phyloP scores from a whole-genome alignment of 1,140 invertebrate genomes.

The Drosophila dunni region DNA sequence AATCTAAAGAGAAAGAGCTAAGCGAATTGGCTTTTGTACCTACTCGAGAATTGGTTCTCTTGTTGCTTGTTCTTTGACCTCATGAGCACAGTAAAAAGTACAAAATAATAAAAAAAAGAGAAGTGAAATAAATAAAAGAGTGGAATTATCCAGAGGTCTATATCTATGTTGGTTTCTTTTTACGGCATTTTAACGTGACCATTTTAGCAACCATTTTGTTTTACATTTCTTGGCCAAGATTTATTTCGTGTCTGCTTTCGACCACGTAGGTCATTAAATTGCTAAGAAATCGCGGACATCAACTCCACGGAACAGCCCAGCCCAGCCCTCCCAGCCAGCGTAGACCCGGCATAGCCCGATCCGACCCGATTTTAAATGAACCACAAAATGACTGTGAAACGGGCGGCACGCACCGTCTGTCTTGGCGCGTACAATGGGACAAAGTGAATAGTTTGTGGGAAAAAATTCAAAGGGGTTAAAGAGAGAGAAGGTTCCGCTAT shows the following conservation, averaged over 20 bases:
- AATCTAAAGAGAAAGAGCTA: constrained; percentile 58
- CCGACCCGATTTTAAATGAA: constrained; percentile 64
- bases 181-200: constrained; percentile 77
- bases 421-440: constrained; percentile 46
- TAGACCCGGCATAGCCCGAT: neutral
- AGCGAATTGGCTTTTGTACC: constrained; percentile 54
- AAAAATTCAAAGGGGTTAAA: neutral
- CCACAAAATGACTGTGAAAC: constrained; percentile 75
- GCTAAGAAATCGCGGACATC: constrained; percentile 76
- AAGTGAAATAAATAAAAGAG: constrained; percentile 20
- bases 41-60: constrained; percentile 11
- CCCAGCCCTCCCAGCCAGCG: constrained; percentile 21
- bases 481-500: too few species aligned
- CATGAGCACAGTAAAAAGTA: constrained; percentile 16
- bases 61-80: constrained; percentile 63
- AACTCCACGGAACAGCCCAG: constrained; percentile 37
- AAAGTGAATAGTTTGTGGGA: neutral
- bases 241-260: constrained; percentile 74
- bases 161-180: constrained; percentile 46
- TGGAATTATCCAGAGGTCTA: constrained; percentile 27
- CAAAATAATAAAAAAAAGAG: neutral
- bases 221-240: constrained; percentile 67
- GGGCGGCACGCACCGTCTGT: constrained; percentile 51
- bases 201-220: constrained; percentile 59
- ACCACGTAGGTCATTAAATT: constrained; percentile 82